A percentile compares a stretch with the other conserved stretches of the same genome.
phyloP scores from a whole-genome alignment of 2,888 invertebrate genomes.

The Platycheirus rosarum region DNA sequence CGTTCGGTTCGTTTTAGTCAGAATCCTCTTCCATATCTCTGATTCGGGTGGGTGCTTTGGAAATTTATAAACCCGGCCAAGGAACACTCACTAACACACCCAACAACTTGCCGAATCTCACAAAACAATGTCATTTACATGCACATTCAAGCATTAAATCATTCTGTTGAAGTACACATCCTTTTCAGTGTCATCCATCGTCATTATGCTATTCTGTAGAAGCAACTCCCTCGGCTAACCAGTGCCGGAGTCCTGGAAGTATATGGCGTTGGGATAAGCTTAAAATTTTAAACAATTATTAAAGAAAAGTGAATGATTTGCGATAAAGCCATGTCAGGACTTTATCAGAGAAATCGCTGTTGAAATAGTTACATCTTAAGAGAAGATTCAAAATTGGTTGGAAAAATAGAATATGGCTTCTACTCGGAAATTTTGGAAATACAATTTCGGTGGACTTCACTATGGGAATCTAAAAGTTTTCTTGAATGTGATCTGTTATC shows the following conservation, averaged over 20 bases:
- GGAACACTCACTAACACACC: slow-evolving; percentile 21
- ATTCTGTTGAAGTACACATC: slow-evolving; percentile 75
- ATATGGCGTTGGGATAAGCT: slow-evolving; percentile 57
- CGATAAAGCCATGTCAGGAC: slow-evolving; percentile 7
- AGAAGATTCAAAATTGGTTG: no score
- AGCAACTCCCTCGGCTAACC: slow-evolving; percentile 43
- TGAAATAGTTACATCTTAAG: no score
- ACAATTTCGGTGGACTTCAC: no score
- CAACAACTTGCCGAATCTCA: slow-evolving; percentile 31
- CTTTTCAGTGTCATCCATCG: slow-evolving; percentile 76
- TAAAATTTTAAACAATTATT: slow-evolving; percentile 45
- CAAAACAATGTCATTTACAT: slow-evolving; percentile 76
- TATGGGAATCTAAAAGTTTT: no score
- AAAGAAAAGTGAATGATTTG: slow-evolving; percentile 18
- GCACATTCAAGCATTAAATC: slow-evolving; percentile 77
- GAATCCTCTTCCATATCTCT: slow-evolving; percentile 13
- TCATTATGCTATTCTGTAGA: slow-evolving; percentile 71
- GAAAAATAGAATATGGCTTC: no score
- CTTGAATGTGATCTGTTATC: no score
- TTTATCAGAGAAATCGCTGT: no score
- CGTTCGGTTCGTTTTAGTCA: slow-evolving; percentile 26
- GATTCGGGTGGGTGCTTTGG: slow-evolving; percentile 40
- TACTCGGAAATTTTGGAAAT: no score
- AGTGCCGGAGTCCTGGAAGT: slow-evolving; percentile 20
- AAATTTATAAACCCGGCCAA: slow-evolving; percentile 68